Evolutionary conservation across 1,140 invertebrate species (phyloP), one percentile per base, ranked within the genome.

Genomic region (Drosophila lacteicornis): DNA sequence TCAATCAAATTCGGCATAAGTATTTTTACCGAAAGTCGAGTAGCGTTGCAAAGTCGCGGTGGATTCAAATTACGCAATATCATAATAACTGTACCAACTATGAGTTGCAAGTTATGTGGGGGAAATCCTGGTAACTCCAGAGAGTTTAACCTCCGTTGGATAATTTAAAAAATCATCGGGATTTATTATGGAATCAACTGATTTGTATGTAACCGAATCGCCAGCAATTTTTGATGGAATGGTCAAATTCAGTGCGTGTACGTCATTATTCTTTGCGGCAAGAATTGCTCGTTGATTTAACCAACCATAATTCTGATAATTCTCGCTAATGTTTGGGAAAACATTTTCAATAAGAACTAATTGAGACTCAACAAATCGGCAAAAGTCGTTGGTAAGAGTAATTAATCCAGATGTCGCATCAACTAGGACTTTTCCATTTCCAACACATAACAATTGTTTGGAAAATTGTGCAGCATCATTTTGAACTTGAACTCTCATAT

Each of bases 1-100:
- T 27, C 6, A 6, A 27, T 27, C 25, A 27, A 27, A 27, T 27
- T 27, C 25, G 25, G 25, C 25, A 27, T 6, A 27, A 6, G 27
- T 19, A 40, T 47, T 46, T 55, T 46, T 27, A 59, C 36, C 46
- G 43, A 43, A 40, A 68, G 53, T 57, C 51, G 42, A 47, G 63
- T 27, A 56, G 45, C 55, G 45, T 67, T 67, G 65, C 55, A 59
- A 42, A 67, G 46, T 59, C 45, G 45, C 46, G 43, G 55, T 59
- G 49, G 43, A 49, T 59, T 67, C 45, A 67, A 47, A 47, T 67
- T 67, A 17, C 55, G 25, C 4, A 6, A 27, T 27, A 27, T 27
- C 25, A 27, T 47, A 22, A 22, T 46, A 46, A 47, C 45, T 65
- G 50, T 43, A 65, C 50, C 50, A 65, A 65, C 38, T 55, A 45